Evolutionary conservation across 2,113 vertebrate genomes (phyloP), one percentile per base, ranked within the genome.

Genomic region (Zosterops pallidus): DNA sequence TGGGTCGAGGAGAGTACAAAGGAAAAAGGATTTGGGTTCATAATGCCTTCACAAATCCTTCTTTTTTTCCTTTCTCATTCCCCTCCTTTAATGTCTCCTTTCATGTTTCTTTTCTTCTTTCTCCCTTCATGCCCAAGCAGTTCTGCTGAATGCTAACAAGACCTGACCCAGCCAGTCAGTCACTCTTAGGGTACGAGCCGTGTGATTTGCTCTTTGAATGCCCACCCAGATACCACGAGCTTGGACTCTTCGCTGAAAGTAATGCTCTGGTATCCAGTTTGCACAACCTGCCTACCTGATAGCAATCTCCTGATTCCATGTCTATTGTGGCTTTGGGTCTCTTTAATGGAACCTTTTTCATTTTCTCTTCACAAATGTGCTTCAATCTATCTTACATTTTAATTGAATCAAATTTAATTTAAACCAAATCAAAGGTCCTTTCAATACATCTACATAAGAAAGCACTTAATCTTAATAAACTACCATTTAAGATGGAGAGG

Each of bases 381-480:
- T 96, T 97, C 96, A 92, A 97, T 97, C 97, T 97, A 92, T 91
- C 97, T 97, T 96, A 97, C 70, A 83, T 88, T 93, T 96, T 97
- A 96, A 98, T 92, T 97, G 96, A 97, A 97, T 97, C 92, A 97
- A 96, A 97, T 97, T 97, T 97, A 97, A 98, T 98, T 97, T 97
- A 95, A 98, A 96, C 86, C 96, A 97, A 97, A 97, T 97, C 95
- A 97, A 97, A 98, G 96, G 90, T 96, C 89, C 89, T 97, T 97
- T 97, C 95, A 84, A 94, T 92, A 94, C 63, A 97, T 90, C 93
- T 97, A 96, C 89, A 97, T 97, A 97, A 98, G 97, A 98, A 98
- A 98, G 96, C 94, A 97, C 95, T 98, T 98, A 94, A 98, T 98
- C 97, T 98, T 97, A 97, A 97, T 98, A 97, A 98, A 96, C 92